Evolutionary conservation across 2,113 vertebrate species (phyloP).

Genomic region (Megaleporinus macrocephalus): DNA sequence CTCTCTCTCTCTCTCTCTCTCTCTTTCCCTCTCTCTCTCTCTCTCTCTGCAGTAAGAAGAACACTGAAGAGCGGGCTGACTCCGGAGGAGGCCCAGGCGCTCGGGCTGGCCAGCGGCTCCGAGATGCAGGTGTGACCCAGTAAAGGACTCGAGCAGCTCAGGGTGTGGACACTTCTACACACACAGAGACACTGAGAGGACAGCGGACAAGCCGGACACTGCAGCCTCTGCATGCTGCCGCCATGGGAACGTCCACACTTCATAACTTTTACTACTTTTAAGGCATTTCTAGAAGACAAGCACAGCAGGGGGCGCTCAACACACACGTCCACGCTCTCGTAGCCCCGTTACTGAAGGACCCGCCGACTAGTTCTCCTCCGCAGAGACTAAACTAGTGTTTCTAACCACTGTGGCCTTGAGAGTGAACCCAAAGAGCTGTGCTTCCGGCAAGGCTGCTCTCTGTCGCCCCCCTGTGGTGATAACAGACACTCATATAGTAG

Average conservation of each 20-base stretch:
- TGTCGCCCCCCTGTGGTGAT: conserved; percentile 9
- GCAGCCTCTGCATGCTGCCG: conserved; percentile 19
- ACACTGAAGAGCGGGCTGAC: conserved; percentile 94
- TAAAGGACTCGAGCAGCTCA: conserved; percentile 49
- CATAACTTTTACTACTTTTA: conserved; percentile 11
- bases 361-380: conserved; percentile 21
- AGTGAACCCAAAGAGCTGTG: conserved; percentile 54
- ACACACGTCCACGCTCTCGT: background rate
- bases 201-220: conserved; percentile 30
- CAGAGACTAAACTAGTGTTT: conserved; percentile 45
- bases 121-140: conserved; percentile 91
- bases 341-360: conserved; percentile 17
- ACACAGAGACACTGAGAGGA: conserved; percentile 36
- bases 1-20: too few species aligned
- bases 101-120: conserved; percentile 88
- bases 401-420: conserved; percentile 63
- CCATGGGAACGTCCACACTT: conserved; percentile 9
- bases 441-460: conserved; percentile 19
- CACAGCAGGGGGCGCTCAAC: conserved; percentile 32
- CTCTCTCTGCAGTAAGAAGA: conserved; percentile 85
- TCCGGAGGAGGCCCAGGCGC: conserved; percentile 92
- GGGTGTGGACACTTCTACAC: conserved; percentile 56
- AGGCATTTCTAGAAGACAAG: conserved; percentile 50
- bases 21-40: background rate
- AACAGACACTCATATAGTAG: conserved; percentile 29